Conservation (phyloP, 2,888 invertebrate genomes). For the Xiphydria camelus region DNA sequence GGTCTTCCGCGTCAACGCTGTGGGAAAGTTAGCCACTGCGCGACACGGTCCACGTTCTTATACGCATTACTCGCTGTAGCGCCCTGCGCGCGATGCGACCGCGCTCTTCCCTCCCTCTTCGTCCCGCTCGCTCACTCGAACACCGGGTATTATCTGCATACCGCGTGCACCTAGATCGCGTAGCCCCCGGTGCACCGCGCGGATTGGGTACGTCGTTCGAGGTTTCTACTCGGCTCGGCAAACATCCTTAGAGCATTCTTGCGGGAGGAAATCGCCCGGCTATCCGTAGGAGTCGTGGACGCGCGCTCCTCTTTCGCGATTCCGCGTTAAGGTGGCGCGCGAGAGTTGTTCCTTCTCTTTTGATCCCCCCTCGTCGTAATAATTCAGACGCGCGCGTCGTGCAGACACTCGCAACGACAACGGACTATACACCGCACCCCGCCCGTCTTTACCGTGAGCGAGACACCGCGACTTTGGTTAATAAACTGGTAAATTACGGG, state of each 20-base stretch:
- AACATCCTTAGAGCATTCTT: slow-evolving; percentile 31
- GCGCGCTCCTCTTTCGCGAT: no score
- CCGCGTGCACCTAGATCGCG: slow-evolving; percentile 18
- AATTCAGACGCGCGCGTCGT: no score
- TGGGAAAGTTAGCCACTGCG: slow-evolving; percentile 31
- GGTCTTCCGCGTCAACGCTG: slow-evolving; percentile 16
- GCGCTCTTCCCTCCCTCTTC: slow-evolving; percentile 12
- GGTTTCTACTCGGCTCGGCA: slow-evolving; percentile 31
- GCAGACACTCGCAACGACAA: no score
- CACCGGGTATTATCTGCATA: slow-evolving; percentile 34
- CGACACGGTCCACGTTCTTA: slow-evolving; percentile 11
- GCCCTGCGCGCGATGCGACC: no score
- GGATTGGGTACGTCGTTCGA: slow-evolving; percentile 35
- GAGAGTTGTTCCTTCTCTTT: no score
- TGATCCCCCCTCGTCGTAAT: no score
- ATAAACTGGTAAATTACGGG: slow-evolving; percentile 27
- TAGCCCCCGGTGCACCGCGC: slow-evolving; percentile 12
- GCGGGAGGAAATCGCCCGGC: no score
- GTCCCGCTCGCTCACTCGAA: slow-evolving; percentile 28
- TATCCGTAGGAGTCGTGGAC: no score
- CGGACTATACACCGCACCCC: no score
- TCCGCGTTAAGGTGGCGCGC: no score
- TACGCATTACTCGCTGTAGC: no score
- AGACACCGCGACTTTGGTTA: slow-evolving; percentile 11
- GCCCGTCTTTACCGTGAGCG: no score